Conservation (phyloP, 2,797 vertebrate species). For the Brachyalestes nurse region DNA sequence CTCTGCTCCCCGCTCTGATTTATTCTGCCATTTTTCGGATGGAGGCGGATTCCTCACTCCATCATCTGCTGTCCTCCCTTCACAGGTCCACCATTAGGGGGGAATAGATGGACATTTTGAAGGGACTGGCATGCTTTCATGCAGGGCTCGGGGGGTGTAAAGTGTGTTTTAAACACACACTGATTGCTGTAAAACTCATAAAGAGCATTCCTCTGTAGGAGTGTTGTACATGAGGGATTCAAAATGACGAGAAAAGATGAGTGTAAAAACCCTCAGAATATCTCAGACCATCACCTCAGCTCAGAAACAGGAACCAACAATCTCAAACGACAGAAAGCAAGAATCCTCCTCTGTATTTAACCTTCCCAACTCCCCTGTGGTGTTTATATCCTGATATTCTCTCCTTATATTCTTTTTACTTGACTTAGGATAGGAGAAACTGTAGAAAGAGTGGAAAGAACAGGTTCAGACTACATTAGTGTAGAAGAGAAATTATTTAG, state of each 20-base stretch:
- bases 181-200: conserved; percentile 28
- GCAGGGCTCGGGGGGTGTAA: background rate
- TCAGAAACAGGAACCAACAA: background rate
- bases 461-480: no score
- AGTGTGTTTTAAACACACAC: conserved; percentile 37
- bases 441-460: no score
- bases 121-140: background rate
- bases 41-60: conserved; percentile 60
- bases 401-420: no score
- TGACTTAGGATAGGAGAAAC: no score
- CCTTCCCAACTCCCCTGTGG: background rate
- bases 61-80: conserved; percentile 56
- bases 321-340: background rate
- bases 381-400: background rate
- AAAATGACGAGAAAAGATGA: background rate
- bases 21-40: conserved; percentile 70
- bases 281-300: background rate
- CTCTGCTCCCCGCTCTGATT: conserved; percentile 66
- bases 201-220: conserved; percentile 59
- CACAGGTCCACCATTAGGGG: conserved; percentile 3
- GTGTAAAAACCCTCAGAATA: background rate
- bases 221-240: conserved; percentile 31
- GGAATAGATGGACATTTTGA: conserved; percentile 36
- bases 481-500: no score
- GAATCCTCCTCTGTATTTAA: background rate